A percentile compares a stretch with the other conserved stretches of the same genome.
These are phyloP conservation scores for Propsilocerus akamusi DNA, from an alignment of 1,140 invertebrate genomes.

Conservation along the genomic window DNA sequence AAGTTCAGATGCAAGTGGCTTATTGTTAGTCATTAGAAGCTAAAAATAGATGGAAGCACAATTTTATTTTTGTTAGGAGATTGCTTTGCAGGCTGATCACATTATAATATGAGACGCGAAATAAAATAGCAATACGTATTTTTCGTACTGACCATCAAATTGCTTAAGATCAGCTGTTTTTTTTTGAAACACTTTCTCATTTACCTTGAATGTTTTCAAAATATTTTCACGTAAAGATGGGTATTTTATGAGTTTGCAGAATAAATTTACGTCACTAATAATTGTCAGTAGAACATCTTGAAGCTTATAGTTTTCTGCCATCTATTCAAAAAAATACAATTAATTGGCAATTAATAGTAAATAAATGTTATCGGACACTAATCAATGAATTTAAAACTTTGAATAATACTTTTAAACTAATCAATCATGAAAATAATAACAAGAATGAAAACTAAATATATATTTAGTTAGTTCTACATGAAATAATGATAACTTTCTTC, in stretches of 20 bases:
- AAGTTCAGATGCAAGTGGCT: not conserved
- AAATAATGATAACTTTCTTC: not conserved
- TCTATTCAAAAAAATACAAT: not conserved
- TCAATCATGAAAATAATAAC: too few species aligned
- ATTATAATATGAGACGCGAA: not conserved
- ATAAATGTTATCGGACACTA: too few species aligned
- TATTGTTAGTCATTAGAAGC: not conserved
- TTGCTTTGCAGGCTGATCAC: not conserved
- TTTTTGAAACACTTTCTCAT: not conserved
- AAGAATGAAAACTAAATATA: not conserved
- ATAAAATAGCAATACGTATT: not conserved
- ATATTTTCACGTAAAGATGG: not conserved
- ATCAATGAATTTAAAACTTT: too few species aligned
- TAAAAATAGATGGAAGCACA: not conserved
- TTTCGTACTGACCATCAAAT: too few species aligned
- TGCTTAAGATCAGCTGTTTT: slow-evolving; percentile 1
- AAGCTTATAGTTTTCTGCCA: not conserved
- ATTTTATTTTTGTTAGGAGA: not conserved
- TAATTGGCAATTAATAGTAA: not conserved
- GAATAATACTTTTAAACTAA: too few species aligned
- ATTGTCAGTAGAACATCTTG: not conserved
- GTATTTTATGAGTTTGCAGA: not conserved
- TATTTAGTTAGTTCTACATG: not conserved
- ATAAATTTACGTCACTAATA: not conserved
- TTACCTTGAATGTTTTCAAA: not conserved